These are phyloP conservation scores for Galeruca laticollis DNA, from an alignment of 2,888 invertebrate species.

Conservation along the genomic window DNA sequence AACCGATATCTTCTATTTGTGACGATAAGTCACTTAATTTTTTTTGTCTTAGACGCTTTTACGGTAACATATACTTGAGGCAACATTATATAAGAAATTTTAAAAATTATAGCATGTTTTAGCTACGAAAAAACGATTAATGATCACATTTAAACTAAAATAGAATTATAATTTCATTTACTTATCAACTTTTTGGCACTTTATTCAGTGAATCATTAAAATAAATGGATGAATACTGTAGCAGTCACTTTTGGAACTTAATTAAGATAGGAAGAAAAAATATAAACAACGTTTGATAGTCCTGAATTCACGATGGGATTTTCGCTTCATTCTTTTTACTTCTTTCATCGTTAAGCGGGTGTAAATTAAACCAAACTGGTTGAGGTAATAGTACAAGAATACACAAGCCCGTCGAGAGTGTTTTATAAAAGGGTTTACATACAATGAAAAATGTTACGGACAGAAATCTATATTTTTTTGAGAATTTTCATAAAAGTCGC, in stretches of 20 bases:
- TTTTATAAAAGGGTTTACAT: neutral
- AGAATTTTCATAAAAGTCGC: no score
- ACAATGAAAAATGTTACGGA: neutral
- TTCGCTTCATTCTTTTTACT: slow-evolving; percentile 36
- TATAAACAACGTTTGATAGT: neutral
- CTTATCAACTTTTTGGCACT: no score
- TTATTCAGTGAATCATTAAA: no score
- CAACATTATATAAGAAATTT: no score
- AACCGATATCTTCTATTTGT: slow-evolving; percentile 37
- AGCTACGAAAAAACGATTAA: no score
- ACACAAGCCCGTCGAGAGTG: slow-evolving; percentile 27
- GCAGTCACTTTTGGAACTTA: neutral
- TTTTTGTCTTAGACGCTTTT: slow-evolving; percentile 5
- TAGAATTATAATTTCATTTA: no score
- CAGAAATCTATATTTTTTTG: no score
- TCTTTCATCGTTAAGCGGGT: slow-evolving; percentile 51
- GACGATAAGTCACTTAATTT: slow-evolving; percentile 18
- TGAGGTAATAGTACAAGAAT: neutral
- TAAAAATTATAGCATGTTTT: no score
- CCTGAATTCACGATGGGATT: slow-evolving; percentile 1
- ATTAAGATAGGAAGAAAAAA: slow-evolving; percentile 32
- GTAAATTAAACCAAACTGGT: slow-evolving; percentile 48
- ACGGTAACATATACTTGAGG: neutral
- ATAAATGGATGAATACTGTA: no score
- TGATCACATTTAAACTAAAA: no score